These are phyloP conservation scores for Calcarius lapponicus DNA, from an alignment of 2,797 vertebrate species.

Conservation along the genomic window DNA sequence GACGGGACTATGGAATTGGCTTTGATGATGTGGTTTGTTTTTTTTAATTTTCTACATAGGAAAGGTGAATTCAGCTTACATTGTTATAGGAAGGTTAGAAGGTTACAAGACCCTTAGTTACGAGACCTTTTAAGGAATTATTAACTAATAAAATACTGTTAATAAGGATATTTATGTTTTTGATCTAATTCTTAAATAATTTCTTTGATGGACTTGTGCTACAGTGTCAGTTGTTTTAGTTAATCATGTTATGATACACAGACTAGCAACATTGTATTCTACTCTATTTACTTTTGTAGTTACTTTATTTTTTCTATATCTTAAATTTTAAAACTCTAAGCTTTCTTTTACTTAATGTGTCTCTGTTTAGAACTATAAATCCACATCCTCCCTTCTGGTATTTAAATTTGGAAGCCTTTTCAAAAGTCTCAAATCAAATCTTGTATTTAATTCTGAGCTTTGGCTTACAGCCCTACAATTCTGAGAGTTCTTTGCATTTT, in stretches of 20 bases:
- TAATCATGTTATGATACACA: not conserved
- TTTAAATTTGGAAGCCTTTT: not conserved
- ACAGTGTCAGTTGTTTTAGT: not conserved
- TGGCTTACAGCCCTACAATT: not conserved
- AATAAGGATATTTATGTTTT: not conserved
- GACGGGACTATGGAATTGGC: not conserved
- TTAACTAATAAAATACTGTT: not conserved
- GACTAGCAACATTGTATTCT: not conserved
- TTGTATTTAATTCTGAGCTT: not conserved
- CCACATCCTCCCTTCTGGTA: not conserved
- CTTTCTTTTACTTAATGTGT: not conserved
- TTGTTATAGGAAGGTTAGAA: not conserved
- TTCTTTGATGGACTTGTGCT: not conserved
- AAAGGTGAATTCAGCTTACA: not conserved
- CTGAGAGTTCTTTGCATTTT: not conserved
- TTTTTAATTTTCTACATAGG: not conserved
- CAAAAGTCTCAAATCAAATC: not conserved
- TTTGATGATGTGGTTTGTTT: not conserved
- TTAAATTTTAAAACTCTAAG: not conserved
- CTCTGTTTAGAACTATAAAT: not conserved
- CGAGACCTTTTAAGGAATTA: not conserved
- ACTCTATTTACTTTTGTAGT: not conserved
- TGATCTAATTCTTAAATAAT: not conserved
- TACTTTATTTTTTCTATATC: not conserved
- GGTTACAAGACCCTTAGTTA: not conserved